phyloP scores from a whole-genome alignment of 1,140 invertebrate genomes.

The Sogatella furcifera region DNA sequence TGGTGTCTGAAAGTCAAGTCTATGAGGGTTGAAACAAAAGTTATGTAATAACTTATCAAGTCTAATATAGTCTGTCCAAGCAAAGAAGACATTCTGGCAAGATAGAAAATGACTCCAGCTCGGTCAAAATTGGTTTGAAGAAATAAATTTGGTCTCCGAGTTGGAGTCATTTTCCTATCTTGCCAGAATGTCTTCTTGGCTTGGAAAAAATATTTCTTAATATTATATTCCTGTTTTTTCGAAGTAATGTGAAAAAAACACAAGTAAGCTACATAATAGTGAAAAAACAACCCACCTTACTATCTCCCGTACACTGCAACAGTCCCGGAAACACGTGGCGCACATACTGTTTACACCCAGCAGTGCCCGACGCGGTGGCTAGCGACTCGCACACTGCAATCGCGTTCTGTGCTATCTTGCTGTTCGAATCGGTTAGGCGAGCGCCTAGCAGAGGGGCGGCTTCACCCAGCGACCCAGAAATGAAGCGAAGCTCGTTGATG shows the following conservation, averaged over 20 bases:
- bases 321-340: constrained; percentile 73
- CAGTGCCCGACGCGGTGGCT: constrained; percentile 66
- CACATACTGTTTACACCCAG: constrained; percentile 62
- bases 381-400: constrained; percentile 70
- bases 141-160: too few relatives aligned
- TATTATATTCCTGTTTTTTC: too few relatives aligned
- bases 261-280: neutral
- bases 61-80: too few relatives aligned
- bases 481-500: constrained; percentile 62
- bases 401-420: constrained; percentile 74
- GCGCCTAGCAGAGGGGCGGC: constrained; percentile 62
- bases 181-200: too few relatives aligned
- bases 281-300: constrained; percentile 41
- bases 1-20: too few relatives aligned
- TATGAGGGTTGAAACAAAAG: too few relatives aligned
- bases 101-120: too few relatives aligned
- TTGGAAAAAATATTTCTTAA: too few relatives aligned
- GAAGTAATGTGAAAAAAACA: constrained; percentile 9
- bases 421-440: constrained; percentile 79
- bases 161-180: too few relatives aligned
- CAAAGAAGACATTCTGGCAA: too few relatives aligned
- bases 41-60: too few relatives aligned
- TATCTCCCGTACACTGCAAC: constrained; percentile 58
- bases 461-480: constrained; percentile 73
- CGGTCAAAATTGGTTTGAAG: too few relatives aligned